phyloP scores from a whole-genome alignment of 1,140 invertebrate species.

The Acromyrmex charruanus region DNA sequence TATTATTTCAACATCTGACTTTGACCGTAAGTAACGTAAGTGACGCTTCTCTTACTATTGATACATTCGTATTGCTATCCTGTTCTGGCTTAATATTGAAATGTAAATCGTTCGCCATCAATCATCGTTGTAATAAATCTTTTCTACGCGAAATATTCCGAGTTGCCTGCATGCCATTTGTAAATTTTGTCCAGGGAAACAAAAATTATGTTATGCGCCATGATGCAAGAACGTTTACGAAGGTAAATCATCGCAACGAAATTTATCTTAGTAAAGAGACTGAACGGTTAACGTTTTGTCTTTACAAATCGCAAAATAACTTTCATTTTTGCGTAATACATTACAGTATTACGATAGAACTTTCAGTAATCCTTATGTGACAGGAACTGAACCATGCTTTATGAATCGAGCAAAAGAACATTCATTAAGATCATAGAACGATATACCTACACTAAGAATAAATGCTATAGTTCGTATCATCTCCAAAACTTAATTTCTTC shows the following conservation, averaged over 20 bases:
- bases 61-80: too few relatives aligned
- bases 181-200: not conserved
- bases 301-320: constrained; percentile 47
- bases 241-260: not conserved
- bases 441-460: not conserved
- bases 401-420: not conserved
- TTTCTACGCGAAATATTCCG: not conserved
- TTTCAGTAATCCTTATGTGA: constrained; percentile 58
- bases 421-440: constrained; percentile 12
- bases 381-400: not conserved
- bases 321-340: constrained; percentile 61
- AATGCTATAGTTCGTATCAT: not conserved
- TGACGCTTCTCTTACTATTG: too few relatives aligned
- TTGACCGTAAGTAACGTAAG: too few relatives aligned
- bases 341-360: constrained; percentile 34
- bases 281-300: constrained; percentile 42
- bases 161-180: not conserved
- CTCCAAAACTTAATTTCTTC: not conserved
- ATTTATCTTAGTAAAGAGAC: not conserved
- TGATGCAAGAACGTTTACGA: not conserved
- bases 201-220: not conserved
- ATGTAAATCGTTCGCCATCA: not conserved
- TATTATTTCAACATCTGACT: too few relatives aligned
- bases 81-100: too few relatives aligned
- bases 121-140: not conserved